A percentile compares a stretch with the other conserved stretches of the same genome.
Conservation (phyloP, 2,113 vertebrate genomes). For the Cochlearius cochlearius region DNA sequence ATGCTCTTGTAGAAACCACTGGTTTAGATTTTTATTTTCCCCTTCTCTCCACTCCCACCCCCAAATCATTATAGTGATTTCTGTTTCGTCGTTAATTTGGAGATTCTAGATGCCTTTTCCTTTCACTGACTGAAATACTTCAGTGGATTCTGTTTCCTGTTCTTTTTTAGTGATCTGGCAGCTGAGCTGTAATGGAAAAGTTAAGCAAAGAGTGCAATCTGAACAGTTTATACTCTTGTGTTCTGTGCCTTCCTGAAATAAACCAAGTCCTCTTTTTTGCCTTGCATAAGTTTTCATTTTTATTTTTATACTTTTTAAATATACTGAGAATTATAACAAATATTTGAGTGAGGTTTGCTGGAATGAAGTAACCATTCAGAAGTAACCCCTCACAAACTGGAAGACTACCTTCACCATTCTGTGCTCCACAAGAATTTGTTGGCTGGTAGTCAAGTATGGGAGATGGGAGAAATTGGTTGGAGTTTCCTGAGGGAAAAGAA, state of each 20-base stretch:
- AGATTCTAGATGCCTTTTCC: not conserved
- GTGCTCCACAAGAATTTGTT: not conserved
- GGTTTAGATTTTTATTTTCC: not conserved
- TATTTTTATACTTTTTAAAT: not conserved
- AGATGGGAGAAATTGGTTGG: not conserved
- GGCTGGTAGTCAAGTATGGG: not conserved
- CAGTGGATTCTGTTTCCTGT: not conserved
- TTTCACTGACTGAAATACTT: not conserved
- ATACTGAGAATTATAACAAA: not conserved
- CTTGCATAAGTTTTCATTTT: not conserved
- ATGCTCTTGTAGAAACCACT: not conserved
- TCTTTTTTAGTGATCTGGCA: not conserved
- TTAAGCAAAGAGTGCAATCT: not conserved
- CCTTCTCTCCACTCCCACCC: fast-evolving
- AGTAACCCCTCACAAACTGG: not conserved
- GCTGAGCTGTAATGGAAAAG: not conserved
- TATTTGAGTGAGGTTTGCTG: not conserved
- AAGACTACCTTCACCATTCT: not conserved
- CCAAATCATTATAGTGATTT: not conserved
- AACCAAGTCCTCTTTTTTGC: not conserved
- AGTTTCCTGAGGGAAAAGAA: not conserved
- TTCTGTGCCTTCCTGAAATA: not conserved
- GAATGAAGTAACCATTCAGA: not conserved
- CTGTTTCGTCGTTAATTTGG: not conserved
- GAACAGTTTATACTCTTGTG: not conserved